These are phyloP conservation scores for Philereme vetulata DNA, from an alignment of 2,888 invertebrate species.

Conservation along the genomic window DNA sequence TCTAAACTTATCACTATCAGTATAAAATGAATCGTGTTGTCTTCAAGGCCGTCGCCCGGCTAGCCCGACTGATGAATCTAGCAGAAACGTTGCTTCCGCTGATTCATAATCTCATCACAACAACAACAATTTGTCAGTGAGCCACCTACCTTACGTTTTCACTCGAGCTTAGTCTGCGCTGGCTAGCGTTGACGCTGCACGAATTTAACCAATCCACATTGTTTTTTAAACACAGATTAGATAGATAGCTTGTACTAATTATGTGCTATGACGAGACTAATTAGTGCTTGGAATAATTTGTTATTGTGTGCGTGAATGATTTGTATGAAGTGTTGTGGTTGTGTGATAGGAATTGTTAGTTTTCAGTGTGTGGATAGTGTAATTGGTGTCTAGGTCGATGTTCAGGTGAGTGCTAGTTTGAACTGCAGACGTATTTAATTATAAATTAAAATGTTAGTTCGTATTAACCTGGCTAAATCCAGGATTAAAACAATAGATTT, in stretches of 20 bases:
- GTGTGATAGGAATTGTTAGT: constrained; percentile 12
- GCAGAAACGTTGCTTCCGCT: constrained; percentile 13
- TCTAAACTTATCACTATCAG: background rate
- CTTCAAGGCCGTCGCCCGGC: constrained; percentile 1
- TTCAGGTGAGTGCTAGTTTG: constrained; percentile 22
- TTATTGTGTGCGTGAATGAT: constrained; percentile 14
- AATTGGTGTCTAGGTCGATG: constrained; percentile 27
- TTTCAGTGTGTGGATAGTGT: constrained; percentile 8
- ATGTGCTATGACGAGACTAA: background rate
- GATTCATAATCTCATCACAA: constrained; percentile 22
- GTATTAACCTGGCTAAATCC: no score
- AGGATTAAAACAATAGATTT: no score
- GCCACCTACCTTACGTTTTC: constrained; percentile 14
- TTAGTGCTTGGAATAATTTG: constrained; percentile 8
- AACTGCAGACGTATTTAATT: no score
- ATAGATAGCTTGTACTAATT: no score
- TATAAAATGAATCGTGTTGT: background rate
- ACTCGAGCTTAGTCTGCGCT: constrained; percentile 22
- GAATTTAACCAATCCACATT: constrained; percentile 9
- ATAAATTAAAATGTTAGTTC: no score
- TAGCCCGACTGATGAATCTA: constrained; percentile 15
- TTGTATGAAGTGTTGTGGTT: background rate
- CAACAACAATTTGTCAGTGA: constrained; percentile 16
- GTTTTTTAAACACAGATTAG: no score
- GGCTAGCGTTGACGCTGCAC: constrained; percentile 12